Evolutionary conservation across 2,888 invertebrate species (phyloP).

Genomic region (Metalampra italica): DNA sequence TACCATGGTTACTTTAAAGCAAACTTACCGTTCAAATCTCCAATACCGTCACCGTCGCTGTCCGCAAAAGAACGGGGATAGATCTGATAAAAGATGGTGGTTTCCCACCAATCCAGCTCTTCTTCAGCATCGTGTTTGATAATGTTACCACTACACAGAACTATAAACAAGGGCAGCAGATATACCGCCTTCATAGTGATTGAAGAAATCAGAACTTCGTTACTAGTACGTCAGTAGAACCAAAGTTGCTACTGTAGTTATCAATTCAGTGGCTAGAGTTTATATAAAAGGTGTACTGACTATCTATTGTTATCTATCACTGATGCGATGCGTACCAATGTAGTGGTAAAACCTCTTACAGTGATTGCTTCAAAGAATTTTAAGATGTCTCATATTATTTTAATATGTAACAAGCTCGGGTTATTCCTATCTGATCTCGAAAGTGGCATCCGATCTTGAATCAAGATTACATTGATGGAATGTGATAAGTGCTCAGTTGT

Average conservation of each 20-base stretch:
- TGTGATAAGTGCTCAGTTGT: no score
- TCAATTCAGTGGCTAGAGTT: not conserved
- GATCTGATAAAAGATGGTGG: slow-evolving; percentile 86
- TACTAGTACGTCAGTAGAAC: not conserved
- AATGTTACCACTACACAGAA: slow-evolving; percentile 29
- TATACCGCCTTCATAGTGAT: slow-evolving; percentile 37
- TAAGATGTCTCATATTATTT: not conserved
- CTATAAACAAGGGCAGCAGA: slow-evolving; percentile 37
- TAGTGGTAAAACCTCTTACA: slow-evolving; percentile 1
- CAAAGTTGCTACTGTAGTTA: not conserved
- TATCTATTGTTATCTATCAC: not conserved
- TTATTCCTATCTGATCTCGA: no score
- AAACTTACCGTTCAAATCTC: slow-evolving; percentile 74
- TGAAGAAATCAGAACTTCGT: not conserved
- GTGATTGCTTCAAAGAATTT: not conserved
- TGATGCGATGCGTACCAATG: not conserved
- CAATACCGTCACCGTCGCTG: slow-evolving; percentile 85
- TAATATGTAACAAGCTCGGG: no score
- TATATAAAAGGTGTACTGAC: not conserved
- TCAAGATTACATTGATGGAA: no score
- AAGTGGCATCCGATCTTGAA: no score
- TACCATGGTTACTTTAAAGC: no score
- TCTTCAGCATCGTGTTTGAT: slow-evolving; percentile 30
- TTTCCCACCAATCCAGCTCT: slow-evolving; percentile 85
- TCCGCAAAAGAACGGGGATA: slow-evolving; percentile 89